Conservation (phyloP, 2,797 vertebrate genomes). For the Columba guinea region DNA sequence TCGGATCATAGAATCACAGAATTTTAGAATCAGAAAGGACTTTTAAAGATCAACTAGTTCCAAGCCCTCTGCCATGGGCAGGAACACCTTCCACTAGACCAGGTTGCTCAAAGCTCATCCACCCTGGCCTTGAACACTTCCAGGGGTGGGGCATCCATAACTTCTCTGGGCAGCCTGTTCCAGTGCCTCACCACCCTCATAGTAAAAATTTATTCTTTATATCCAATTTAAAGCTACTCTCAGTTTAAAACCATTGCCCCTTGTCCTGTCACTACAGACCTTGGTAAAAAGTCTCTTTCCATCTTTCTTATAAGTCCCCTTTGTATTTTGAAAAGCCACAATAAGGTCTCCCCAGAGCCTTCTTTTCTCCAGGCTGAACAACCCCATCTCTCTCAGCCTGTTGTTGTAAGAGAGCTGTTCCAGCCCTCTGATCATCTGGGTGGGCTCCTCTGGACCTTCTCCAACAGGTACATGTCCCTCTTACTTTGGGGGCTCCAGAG, state of each 20-base stretch:
- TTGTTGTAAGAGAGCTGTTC: rapidly evolving
- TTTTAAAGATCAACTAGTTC: neutral
- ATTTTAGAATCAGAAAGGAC: neutral
- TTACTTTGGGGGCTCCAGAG: neutral
- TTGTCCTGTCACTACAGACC: neutral
- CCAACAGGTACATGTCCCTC: too few relatives aligned
- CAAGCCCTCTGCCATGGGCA: neutral
- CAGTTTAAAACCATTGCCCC: neutral
- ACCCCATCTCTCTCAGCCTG: neutral
- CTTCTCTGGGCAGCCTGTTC: neutral
- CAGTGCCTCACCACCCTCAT: neutral
- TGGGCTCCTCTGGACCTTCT: neutral
- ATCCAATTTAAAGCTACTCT: neutral
- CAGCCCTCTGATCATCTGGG: neutral
- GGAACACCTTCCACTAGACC: neutral
- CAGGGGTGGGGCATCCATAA: neutral
- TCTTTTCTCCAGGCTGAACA: neutral
- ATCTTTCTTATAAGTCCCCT: neutral
- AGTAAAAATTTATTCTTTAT: neutral
- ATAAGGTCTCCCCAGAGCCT: neutral
- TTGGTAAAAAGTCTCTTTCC: neutral
- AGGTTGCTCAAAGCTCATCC: neutral
- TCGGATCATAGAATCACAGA: neutral
- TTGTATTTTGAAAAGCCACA: neutral
- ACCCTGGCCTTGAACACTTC: neutral